A percentile compares a stretch with the other conserved stretches of the same genome.
phyloP scores from a whole-genome alignment of 2,113 vertebrate species.

The Alligator mississippiensis region DNA sequence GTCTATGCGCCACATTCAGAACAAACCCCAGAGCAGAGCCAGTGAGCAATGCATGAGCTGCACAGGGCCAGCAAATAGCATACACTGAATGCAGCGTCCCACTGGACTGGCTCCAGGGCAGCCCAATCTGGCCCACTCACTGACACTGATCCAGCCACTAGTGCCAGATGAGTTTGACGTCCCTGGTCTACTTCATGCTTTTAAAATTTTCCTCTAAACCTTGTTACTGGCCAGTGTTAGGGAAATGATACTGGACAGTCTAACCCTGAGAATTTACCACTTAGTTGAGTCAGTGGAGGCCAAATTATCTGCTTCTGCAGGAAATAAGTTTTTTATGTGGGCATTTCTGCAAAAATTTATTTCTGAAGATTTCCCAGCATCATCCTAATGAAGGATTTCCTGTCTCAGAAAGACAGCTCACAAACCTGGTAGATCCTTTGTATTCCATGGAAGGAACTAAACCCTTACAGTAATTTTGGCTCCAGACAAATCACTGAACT shows the following conservation, averaged over 20 bases:
- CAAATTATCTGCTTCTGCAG: neutral
- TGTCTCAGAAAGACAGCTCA: neutral
- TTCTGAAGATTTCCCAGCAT: neutral
- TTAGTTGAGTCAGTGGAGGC: neutral
- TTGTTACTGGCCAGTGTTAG: neutral
- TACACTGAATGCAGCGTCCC: too few relatives aligned
- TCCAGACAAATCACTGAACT: neutral
- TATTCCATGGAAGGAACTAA: neutral
- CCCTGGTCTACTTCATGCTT: neutral
- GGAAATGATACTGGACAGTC: neutral
- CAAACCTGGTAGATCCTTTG: neutral
- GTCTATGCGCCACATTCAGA: too few relatives aligned
- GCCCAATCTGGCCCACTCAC: too few relatives aligned
- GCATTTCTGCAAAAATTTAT: neutral
- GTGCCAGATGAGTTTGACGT: too few relatives aligned
- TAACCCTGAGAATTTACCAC: neutral
- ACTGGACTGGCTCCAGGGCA: too few relatives aligned
- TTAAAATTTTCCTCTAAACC: neutral
- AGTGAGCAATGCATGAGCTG: too few relatives aligned
- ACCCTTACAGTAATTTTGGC: neutral
- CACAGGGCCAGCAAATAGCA: too few relatives aligned
- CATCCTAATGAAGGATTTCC: neutral
- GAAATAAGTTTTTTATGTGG: neutral
- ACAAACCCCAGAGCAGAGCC: too few relatives aligned
- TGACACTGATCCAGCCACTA: too few relatives aligned